Evolutionary conservation across 2,113 vertebrate species (phyloP).

Genomic region (Geothlypis trichas): DNA sequence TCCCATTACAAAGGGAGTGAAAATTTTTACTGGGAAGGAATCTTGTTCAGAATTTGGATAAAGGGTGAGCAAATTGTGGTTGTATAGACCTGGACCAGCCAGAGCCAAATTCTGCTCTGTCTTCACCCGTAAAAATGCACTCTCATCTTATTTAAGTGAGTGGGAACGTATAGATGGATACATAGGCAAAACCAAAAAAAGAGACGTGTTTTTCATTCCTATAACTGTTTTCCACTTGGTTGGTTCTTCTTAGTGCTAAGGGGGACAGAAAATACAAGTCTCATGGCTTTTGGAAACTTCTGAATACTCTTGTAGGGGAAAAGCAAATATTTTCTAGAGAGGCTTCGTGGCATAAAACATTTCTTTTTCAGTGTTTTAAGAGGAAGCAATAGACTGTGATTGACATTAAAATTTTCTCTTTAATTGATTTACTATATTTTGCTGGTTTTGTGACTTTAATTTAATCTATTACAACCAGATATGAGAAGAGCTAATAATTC

Average conservation of each 20-base stretch:
- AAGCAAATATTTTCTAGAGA: not conserved
- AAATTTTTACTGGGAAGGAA: not conserved
- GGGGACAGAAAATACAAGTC: not conserved
- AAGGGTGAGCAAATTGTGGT: not conserved
- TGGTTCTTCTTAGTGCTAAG: not conserved
- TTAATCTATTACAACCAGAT: constrained; percentile 15
- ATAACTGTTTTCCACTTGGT: not conserved
- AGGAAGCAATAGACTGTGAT: not conserved
- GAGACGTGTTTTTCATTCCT: not conserved
- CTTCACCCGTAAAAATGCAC: not conserved
- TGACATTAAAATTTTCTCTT: not conserved
- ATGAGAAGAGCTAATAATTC: constrained; percentile 25
- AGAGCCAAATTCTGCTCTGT: not conserved
- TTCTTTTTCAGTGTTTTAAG: not conserved
- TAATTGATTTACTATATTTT: constrained; percentile 38
- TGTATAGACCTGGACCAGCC: not conserved
- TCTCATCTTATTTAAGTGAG: not conserved
- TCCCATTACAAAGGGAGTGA: not conserved
- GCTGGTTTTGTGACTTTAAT: not conserved
- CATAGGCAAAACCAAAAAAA: not conserved
- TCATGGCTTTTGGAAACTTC: not conserved
- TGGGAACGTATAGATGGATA: not conserved
- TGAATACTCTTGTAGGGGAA: not conserved
- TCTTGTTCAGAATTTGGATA: not conserved
- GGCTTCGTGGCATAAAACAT: not conserved